phyloP scores from a whole-genome alignment of 1,140 invertebrate genomes.

The Paracyclopina nana region DNA sequence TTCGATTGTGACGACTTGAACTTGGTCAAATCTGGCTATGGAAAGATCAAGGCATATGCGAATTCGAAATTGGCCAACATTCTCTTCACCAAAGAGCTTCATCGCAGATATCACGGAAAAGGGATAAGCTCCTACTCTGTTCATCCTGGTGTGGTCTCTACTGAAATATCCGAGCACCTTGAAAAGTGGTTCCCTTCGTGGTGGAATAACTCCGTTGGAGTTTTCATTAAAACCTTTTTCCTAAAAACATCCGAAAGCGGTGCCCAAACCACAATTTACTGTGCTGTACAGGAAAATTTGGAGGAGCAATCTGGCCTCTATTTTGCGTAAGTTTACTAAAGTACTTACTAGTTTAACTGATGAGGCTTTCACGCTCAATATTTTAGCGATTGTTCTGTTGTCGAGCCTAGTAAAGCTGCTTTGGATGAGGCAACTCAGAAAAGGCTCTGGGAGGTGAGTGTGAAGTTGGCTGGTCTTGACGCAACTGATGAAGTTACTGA shows the following conservation, averaged over 20 bases:
- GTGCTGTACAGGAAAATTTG: slow-evolving; percentile 1
- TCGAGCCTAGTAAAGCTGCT: slow-evolving; percentile 32
- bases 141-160: slow-evolving; percentile 35
- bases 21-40: slow-evolving; percentile 26
- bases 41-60: slow-evolving; percentile 30
- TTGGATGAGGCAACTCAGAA: slow-evolving; percentile 36
- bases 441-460: slow-evolving; percentile 56
- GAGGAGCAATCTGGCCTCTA: background rate
- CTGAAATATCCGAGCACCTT: slow-evolving; percentile 48
- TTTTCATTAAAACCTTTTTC: background rate
- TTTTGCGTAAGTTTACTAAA: too few relatives aligned
- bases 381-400: slow-evolving; percentile 39
- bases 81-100: slow-evolving; percentile 44
- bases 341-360: too few relatives aligned
- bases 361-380: too few relatives aligned
- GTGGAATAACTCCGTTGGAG: background rate
- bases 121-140: slow-evolving; percentile 28
- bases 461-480: slow-evolving; percentile 44
- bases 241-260: background rate
- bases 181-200: too few relatives aligned
- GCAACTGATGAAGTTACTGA: too few relatives aligned
- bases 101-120: slow-evolving; percentile 31
- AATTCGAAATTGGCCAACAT: slow-evolving; percentile 56
- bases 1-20: slow-evolving; percentile 7
- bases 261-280: background rate